These are phyloP conservation scores for Polypterus senegalus DNA, from an alignment of 2,113 vertebrate species.

Conservation along the genomic window DNA sequence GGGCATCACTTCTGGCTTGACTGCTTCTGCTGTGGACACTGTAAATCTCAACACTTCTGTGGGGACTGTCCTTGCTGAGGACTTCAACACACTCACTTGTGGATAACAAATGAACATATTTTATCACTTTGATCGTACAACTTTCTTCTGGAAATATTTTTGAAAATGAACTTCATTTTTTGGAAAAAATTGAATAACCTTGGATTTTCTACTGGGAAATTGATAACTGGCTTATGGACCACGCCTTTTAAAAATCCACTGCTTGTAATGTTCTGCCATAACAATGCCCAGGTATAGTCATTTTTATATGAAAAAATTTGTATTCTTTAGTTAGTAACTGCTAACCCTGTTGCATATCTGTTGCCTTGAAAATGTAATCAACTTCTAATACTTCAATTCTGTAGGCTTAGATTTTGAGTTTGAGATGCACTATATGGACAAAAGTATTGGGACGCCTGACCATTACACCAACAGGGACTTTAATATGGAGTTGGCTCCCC, in stretches of 20 bases:
- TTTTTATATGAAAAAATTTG: too few relatives aligned
- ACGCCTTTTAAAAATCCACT: background rate
- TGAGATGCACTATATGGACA: too few relatives aligned
- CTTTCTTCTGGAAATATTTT: background rate
- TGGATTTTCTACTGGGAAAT: background rate
- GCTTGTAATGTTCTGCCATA: too few relatives aligned
- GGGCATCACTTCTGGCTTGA: conserved; percentile 10
- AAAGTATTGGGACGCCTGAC: too few relatives aligned
- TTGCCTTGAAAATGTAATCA: too few relatives aligned
- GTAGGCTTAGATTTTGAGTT: too few relatives aligned
- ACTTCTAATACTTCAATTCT: too few relatives aligned
- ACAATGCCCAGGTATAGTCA: too few relatives aligned
- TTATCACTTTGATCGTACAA: background rate
- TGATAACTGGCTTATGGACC: background rate
- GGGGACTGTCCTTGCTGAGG: conserved; percentile 9
- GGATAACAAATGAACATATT: background rate
- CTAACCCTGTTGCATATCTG: too few relatives aligned
- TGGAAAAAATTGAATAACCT: background rate
- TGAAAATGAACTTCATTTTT: background rate
- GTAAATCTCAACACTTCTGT: background rate
- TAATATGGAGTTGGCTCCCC: too few relatives aligned
- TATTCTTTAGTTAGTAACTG: too few relatives aligned
- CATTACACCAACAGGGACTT: too few relatives aligned
- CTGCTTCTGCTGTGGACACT: background rate
- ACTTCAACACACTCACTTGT: conserved; percentile 12